Base-by-base conservation (phyloP, 2,797 vertebrate species). In the Sarcophilus harrisii region DNA sequence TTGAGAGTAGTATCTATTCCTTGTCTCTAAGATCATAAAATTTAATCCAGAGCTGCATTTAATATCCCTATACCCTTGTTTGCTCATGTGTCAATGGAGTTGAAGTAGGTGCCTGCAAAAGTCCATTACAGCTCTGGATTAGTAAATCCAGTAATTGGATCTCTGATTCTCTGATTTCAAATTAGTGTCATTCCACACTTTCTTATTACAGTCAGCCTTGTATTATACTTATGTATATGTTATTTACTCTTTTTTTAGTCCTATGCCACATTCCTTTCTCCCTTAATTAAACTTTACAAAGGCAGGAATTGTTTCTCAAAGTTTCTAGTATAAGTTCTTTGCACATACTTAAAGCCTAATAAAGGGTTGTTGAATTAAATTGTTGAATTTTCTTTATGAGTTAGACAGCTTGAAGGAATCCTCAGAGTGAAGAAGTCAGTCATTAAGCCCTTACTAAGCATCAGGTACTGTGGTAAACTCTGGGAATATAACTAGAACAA, bases 391-490 rank as follows among this genome's bases (percentile, higher is more conserved):
- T 32, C 30, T 62, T 62, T 62, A 30, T 30, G 4, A 62, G 14
- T 62, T 32, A 62, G 91, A 52, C 96, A 97, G 96, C 49, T 73
- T 95, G 94, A 97, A 97, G 92, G 93, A 87, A 92, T 73, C 45
- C 8, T 91, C 89, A 94, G 2, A 57, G 29, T 32, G 5, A 96
- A 90, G 54, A 18, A 4, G 1, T 66, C 62, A n/a, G 5, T n/a
- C n/a, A 66, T n/a, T 66, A n/a, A 66, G 32, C 5, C n/a, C 5
- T 18, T 18, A 6, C 62, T n/a, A n/a, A n/a, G 1, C 30, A n/a
- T 66, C 62, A 66, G 32, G 4, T 66, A n/a, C 62, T 66, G 32
- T 66, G 32, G 13, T n/a, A n/a, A n/a, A n/a, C 4, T 32, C 13
- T n/a, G 62, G 12, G 14, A 66, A n/a, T n/a, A 6, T 13, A n/a